Evolutionary conservation across 2,797 vertebrate species (phyloP).

Genomic region (Oophaga sylvatica): DNA sequence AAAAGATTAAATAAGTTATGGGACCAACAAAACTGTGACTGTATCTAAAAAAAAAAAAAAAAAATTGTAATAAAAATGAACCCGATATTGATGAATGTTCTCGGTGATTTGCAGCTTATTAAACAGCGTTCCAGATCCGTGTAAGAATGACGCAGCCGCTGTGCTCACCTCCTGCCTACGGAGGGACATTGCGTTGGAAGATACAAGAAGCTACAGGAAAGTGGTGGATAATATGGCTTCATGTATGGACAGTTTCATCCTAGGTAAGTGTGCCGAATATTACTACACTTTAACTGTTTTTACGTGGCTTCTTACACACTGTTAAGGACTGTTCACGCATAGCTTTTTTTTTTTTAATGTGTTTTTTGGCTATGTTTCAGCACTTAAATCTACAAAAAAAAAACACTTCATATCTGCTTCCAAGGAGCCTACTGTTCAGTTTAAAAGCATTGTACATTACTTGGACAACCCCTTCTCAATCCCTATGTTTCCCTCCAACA

Average conservation of each 20-base stretch:
- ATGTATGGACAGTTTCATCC: constrained; percentile 83
- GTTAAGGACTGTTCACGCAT: no score
- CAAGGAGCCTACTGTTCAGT: no score
- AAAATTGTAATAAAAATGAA: background rate
- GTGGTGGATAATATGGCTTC: constrained; percentile 82
- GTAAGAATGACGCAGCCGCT: constrained; percentile 68
- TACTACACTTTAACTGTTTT: background rate
- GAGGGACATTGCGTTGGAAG: constrained; percentile 74
- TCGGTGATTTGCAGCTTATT: constrained; percentile 76
- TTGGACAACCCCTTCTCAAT: no score
- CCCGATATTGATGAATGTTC: background rate
- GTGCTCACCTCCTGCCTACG: constrained; percentile 79
- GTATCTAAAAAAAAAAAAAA: background rate
- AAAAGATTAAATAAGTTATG: background rate
- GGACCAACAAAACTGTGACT: background rate
- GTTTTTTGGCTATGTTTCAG: no score
- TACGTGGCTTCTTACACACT: background rate
- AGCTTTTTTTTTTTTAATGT: no score
- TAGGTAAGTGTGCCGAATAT: constrained; percentile 75
- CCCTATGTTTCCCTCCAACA: no score
- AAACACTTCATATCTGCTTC: no score
- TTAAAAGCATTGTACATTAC: no score
- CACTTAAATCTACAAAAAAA: no score
- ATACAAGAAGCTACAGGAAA: constrained; percentile 74
- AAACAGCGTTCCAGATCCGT: constrained; percentile 76